These are phyloP conservation scores for Heterodera filipjevi DNA, from an alignment of 2,888 invertebrate species.

Conservation along the genomic window DNA sequence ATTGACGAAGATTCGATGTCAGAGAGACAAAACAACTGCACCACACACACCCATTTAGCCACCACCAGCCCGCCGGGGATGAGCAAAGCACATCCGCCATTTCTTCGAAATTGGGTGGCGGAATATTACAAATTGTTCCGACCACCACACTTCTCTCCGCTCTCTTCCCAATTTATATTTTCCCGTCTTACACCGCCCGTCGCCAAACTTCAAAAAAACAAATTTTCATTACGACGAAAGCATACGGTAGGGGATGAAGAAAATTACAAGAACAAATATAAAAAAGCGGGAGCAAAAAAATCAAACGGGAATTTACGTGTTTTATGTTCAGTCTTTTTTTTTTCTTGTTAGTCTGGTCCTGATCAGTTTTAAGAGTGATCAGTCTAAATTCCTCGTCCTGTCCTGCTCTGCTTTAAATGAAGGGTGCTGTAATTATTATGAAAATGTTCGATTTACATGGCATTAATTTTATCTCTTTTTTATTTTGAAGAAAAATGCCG, in stretches of 20 bases:
- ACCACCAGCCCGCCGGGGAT: slow-evolving; percentile 4
- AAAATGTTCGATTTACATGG: too few relatives aligned
- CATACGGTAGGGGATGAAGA: background rate
- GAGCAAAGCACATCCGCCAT: background rate
- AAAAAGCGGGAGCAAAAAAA: too few relatives aligned
- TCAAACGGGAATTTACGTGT: too few relatives aligned
- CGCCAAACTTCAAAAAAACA: background rate
- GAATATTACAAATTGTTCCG: slow-evolving; percentile 4
- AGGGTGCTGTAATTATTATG: too few relatives aligned
- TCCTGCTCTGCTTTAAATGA: background rate
- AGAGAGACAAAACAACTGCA: background rate
- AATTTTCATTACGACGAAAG: background rate
- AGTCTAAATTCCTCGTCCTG: background rate
- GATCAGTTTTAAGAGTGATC: too few relatives aligned
- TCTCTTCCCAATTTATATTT: background rate
- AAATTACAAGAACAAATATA: too few relatives aligned
- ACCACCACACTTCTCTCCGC: background rate
- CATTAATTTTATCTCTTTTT: too few relatives aligned
- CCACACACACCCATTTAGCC: background rate
- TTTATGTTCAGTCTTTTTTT: too few relatives aligned
- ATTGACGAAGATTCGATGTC: background rate
- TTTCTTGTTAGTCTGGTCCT: too few relatives aligned
- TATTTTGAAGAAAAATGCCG: slow-evolving; percentile 50
- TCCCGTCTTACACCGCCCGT: background rate
- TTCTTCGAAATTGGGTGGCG: background rate